Percentiles rank a stretch among this genome's conserved stretches.
phyloP scores from a whole-genome alignment of 92 coral and sea anemone species.

The Paramuricea clavata region DNA sequence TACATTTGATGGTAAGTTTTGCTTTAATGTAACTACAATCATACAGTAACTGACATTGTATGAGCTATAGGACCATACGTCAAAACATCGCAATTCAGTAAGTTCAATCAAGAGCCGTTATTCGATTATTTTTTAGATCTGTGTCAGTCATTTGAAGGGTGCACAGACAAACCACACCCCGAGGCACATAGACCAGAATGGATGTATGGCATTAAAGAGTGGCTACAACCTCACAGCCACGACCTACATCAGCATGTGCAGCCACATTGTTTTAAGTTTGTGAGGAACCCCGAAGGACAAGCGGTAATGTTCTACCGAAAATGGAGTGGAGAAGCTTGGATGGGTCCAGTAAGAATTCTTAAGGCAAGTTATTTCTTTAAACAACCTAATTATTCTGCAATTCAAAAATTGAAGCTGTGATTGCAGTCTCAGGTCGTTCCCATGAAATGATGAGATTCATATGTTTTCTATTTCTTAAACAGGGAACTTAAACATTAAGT shows the following conservation, averaged over 20 bases:
- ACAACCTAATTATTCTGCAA: too few relatives aligned
- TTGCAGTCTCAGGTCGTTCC: too few relatives aligned
- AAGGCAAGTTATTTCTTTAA: not conserved
- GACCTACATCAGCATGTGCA: not conserved
- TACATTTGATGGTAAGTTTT: not conserved
- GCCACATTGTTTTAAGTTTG: slow-evolving; percentile 6
- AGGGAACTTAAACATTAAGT: too few relatives aligned
- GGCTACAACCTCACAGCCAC: not conserved
- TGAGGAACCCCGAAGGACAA: not conserved
- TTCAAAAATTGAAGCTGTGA: too few relatives aligned
- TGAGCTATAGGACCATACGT: too few relatives aligned
- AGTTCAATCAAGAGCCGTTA: too few relatives aligned
- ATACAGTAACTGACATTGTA: too few relatives aligned
- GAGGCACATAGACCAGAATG: not conserved
- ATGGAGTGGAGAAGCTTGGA: not conserved
- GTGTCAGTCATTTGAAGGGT: not conserved
- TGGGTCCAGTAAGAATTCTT: not conserved
- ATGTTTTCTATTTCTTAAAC: too few relatives aligned
- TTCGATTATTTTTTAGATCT: not conserved
- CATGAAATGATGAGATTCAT: too few relatives aligned
- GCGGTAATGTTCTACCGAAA: not conserved
- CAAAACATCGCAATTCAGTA: too few relatives aligned
- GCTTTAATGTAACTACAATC: too few relatives aligned
- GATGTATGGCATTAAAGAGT: not conserved
- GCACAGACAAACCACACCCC: not conserved